Evolutionary conservation across 2,888 invertebrate genomes (phyloP).

Genomic region (Eulithis prunata): DNA sequence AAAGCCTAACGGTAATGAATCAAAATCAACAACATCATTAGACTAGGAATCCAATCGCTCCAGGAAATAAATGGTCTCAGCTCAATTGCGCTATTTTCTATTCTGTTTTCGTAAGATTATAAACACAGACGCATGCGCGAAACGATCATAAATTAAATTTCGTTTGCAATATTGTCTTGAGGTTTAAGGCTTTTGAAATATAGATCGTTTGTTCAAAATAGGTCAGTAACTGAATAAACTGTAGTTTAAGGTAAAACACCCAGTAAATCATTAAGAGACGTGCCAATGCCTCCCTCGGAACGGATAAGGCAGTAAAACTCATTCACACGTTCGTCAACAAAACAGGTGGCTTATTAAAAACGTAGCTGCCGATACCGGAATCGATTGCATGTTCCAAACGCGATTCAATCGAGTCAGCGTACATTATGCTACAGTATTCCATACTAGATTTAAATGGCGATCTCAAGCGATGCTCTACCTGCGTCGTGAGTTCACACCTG

Average conservation of each 20-base stretch:
- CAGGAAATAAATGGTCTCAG: constrained; percentile 34
- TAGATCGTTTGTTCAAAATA: constrained; percentile 23
- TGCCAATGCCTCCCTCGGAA: constrained; percentile 67
- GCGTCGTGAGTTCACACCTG: background rate
- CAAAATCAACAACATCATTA: constrained; percentile 39
- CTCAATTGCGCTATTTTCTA: constrained; percentile 33
- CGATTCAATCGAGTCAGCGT: constrained; percentile 46
- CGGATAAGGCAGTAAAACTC: constrained; percentile 80
- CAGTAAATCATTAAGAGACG: constrained; percentile 76
- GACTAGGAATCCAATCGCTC: constrained; percentile 34
- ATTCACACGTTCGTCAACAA: constrained; percentile 83
- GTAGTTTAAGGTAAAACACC: constrained; percentile 36
- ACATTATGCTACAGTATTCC: constrained; percentile 3
- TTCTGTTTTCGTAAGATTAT: constrained; percentile 30
- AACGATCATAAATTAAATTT: constrained; percentile 35
- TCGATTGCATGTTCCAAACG: constrained; percentile 62
- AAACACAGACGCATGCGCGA: constrained; percentile 29
- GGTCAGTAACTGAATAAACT: constrained; percentile 14
- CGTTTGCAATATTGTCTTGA: constrained; percentile 29
- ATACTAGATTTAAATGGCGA: constrained; percentile 1
- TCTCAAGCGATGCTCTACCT: background rate
- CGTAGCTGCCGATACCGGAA: constrained; percentile 51
- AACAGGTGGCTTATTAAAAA: constrained; percentile 82
- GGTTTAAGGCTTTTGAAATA: constrained; percentile 30
- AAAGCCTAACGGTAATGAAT: constrained; percentile 30